Evolutionary conservation across 53 echinoderm and acorn worm genomes (phyloP), one percentile per base, ranked within the genome.

Genomic region (Stichopus horrens): DNA sequence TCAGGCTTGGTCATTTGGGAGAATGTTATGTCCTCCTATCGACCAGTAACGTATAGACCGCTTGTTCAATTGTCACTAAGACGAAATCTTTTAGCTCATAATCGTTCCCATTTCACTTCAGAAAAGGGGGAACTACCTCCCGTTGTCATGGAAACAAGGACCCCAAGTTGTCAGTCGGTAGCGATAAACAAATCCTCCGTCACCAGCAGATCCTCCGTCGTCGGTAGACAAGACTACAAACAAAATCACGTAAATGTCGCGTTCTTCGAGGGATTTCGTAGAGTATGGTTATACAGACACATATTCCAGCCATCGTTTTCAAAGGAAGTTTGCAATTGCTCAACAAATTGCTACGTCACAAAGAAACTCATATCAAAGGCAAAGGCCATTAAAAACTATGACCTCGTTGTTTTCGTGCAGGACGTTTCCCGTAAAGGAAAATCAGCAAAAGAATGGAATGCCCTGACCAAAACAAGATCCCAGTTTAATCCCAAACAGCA

Each of bases 221-320:
- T 14, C 67, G 3, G 16, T 63, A 16, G 63, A 16, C 63, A 8
- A 63, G 63, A 63, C 63, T 63, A 63, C 7, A 10, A 13, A 13
- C 11, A 16, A 79, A 19, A 79, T 4, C 55, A 11, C 6, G 52
- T 79, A 14, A 53, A 53, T 11, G 54, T 79, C 13, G 79, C 54
- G 9, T 79, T 79, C 53, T 79, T 52, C 52, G 79, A 79, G 53
- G 6, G 56, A 79, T 79, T 79, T 53, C 79, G 79, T 9, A 51
- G 52, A 7, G 5, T 5, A 5, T 79, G 79, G 79, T 55, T 79
- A 10, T 79, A 79, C 16, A 51, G 10, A 5, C 10, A 79, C 1
- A 51, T 79, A 7, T 79, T 79, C n/a, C 10, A 79, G 7, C 79
- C 79, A 10, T 55, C 19, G 11, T 10, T 8, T 2, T 8, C 18